Evolutionary conservation across 2,888 invertebrate genomes (phyloP).

Genomic region (Papilio protenor): DNA sequence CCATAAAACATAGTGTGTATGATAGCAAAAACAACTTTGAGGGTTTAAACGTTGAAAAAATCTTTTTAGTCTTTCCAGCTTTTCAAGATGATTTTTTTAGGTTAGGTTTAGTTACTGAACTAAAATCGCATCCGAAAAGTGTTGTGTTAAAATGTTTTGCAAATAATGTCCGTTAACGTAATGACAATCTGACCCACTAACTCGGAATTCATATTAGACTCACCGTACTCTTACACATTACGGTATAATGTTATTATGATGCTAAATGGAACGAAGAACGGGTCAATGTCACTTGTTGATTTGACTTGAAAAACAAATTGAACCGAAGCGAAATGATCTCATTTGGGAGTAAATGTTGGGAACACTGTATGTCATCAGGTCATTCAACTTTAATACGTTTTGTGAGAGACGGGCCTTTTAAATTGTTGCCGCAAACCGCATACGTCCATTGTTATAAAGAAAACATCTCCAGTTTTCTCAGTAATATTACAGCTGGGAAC

Average conservation of each 20-base stretch:
- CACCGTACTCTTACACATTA: constrained; percentile 71
- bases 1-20: no score
- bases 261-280: constrained; percentile 70
- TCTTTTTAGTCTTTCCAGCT: no score
- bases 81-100: no score
- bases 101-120: no score
- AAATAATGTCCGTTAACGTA: constrained; percentile 78
- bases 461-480: constrained; percentile 19
- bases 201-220: constrained; percentile 62
- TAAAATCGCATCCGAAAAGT: no score
- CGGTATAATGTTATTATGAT: constrained; percentile 73
- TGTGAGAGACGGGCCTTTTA: constrained; percentile 23
- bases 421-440: constrained; percentile 38
- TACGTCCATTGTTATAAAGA: constrained; percentile 25
- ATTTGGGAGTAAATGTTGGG: constrained; percentile 49
- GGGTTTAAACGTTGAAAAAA: no score
- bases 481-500: constrained; percentile 15
- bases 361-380: constrained; percentile 49
- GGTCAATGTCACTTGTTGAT: constrained; percentile 71
- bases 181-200: constrained; percentile 77
- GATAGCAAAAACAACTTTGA: no score
- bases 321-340: constrained; percentile 60
- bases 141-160: constrained; percentile 61
- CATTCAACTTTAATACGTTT: constrained; percentile 48
- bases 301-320: constrained; percentile 56